A percentile compares a stretch with the other conserved stretches of the same genome.
These are phyloP conservation scores for Philereme transversata DNA, from an alignment of 2,888 invertebrate species.

Conservation along the genomic window DNA sequence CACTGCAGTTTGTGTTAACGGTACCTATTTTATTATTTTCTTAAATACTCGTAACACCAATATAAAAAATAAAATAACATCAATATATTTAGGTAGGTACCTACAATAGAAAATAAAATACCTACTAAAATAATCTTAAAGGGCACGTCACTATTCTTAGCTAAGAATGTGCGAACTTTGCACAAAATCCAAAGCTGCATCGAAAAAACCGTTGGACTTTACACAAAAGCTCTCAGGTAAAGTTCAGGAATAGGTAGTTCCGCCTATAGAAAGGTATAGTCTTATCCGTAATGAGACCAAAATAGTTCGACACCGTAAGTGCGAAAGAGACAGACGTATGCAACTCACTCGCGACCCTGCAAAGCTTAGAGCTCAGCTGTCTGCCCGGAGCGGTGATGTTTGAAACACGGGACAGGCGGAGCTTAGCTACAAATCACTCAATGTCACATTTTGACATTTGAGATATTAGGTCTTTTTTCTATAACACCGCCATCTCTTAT, in stretches of 20 bases:
- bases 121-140: conserved; percentile 24
- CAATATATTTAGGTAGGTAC: too few relatives aligned
- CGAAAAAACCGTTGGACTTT: conserved; percentile 79
- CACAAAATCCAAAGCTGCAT: conserved; percentile 70
- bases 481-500: conserved; percentile 79
- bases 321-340: conserved; percentile 70
- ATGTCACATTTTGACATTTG: conserved; percentile 85
- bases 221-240: conserved; percentile 83
- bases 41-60: neutral
- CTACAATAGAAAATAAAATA: neutral
- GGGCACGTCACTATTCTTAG: conserved; percentile 28
- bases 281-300: conserved; percentile 69
- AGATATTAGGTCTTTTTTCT: conserved; percentile 85
- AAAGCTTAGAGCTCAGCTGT: conserved; percentile 82
- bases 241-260: conserved; percentile 75
- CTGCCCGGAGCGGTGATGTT: conserved; percentile 82
- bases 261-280: conserved; percentile 77
- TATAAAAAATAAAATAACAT: too few relatives aligned
- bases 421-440: conserved; percentile 85
- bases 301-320: conserved; percentile 52
- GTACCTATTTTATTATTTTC: conserved; percentile 1
- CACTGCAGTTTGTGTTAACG: conserved; percentile 12
- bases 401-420: conserved; percentile 85
- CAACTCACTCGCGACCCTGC: conserved; percentile 70
- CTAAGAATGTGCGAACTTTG: conserved; percentile 42